Percentiles rank a stretch among this genome's conserved stretches.
phyloP scores from a whole-genome alignment of 2,797 vertebrate species.

The Alectoris magna region DNA sequence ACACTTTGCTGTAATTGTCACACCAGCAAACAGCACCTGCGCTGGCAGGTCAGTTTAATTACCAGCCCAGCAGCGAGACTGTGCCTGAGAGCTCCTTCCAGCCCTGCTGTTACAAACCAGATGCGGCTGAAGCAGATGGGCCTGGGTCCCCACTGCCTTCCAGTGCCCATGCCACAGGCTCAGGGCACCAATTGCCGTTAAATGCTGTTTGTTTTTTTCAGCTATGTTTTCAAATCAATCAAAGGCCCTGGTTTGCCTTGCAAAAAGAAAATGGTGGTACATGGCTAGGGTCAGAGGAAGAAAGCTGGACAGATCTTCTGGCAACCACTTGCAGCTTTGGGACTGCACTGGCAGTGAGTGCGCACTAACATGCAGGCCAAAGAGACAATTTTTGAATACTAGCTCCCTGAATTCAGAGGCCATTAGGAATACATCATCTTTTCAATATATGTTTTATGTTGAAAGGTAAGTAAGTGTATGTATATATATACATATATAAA shows the following conservation, averaged over 20 bases:
- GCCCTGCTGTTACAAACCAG: background rate
- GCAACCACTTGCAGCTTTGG: background rate
- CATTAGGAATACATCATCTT: background rate
- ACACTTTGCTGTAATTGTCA: background rate
- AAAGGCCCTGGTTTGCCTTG: background rate
- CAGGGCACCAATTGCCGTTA: background rate
- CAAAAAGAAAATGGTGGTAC: background rate
- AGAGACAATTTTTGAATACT: background rate
- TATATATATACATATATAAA: too few relatives aligned
- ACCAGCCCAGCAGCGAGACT: background rate
- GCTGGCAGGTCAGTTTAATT: background rate
- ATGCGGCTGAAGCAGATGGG: background rate
- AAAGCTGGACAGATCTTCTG: background rate
- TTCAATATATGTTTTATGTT: background rate
- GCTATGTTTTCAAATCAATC: background rate
- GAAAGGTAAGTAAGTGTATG: too few relatives aligned
- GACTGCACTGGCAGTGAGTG: fast-evolving
- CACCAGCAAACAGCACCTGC: background rate
- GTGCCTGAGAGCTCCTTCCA: background rate
- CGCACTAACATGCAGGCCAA: background rate
- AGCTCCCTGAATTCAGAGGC: background rate
- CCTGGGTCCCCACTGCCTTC: background rate
- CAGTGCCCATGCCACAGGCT: background rate
- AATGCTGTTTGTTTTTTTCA: background rate
- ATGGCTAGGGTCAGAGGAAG: background rate